Conservation (phyloP, 1,140 invertebrate genomes). For the Rhizoglyphus robini region DNA sequence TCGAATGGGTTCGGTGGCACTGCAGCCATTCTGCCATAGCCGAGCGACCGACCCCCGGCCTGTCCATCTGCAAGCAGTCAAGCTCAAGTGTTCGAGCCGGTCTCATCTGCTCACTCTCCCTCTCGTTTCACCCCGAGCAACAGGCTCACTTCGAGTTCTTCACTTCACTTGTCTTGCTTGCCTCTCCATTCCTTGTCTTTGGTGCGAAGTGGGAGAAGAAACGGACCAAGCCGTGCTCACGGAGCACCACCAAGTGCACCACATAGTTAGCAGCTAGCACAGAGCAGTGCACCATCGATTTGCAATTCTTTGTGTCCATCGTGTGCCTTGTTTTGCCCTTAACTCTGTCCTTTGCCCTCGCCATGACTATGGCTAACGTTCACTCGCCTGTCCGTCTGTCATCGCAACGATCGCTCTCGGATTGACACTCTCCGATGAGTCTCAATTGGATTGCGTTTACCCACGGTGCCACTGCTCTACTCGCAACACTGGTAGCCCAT, state of each 20-base stretch:
- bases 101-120: not conserved
- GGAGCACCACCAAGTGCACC: not conserved
- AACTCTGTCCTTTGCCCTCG: too few species aligned
- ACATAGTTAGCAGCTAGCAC: not conserved
- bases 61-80: not conserved
- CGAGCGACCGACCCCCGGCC: not conserved
- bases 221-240: not conserved
- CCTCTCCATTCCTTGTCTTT: not conserved
- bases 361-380: too few species aligned
- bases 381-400: too few species aligned
- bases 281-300: too few species aligned
- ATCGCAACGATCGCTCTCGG: too few species aligned
- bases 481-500: constrained; percentile 1
- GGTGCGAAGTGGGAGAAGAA: constrained; percentile 1
- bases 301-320: too few species aligned
- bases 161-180: not conserved
- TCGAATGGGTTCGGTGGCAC: too few species aligned
- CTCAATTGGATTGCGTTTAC: too few species aligned
- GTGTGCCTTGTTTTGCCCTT: too few species aligned
- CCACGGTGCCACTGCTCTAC: not conserved
- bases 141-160: not conserved
- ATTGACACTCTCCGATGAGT: too few species aligned
- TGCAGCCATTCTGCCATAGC: not conserved
- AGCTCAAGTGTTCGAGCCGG: not conserved
- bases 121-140: constrained; percentile 4